Evolutionary conservation across 2,888 invertebrate species (phyloP).

Genomic region (Drosophila putrida): DNA sequence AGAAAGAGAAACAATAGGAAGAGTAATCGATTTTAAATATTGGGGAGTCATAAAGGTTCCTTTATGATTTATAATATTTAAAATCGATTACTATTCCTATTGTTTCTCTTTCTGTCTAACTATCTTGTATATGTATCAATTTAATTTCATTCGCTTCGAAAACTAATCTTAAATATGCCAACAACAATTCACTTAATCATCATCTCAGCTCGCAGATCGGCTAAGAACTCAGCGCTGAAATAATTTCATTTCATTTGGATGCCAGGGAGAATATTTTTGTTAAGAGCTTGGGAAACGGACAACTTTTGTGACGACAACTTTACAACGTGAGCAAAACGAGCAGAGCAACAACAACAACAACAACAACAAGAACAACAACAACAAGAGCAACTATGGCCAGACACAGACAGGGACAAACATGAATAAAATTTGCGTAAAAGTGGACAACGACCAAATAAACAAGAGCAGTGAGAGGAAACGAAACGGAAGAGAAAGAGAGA

Average conservation of each 20-base stretch:
- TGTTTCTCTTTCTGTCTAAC: not conserved
- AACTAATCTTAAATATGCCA: conserved; percentile 26
- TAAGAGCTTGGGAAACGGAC: conserved; percentile 34
- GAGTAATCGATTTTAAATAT: too few relatives aligned
- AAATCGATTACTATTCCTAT: not conserved
- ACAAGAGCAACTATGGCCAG: conserved; percentile 16
- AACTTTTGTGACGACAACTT: conserved; percentile 71
- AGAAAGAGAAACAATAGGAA: too few relatives aligned
- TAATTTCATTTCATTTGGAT: conserved; percentile 59
- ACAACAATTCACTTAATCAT: conserved; percentile 49
- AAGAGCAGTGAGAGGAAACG: conserved; percentile 26
- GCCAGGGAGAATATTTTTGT: conserved; percentile 44
- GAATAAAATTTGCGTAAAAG: conserved; percentile 79
- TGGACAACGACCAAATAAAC: conserved; percentile 69
- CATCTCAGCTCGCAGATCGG: conserved; percentile 41
- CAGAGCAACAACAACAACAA: conserved; percentile 27
- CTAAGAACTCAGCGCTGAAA: conserved; percentile 49
- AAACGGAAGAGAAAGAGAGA: conserved; percentile 18
- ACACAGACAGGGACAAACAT: conserved; percentile 61
- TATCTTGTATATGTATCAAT: not conserved
- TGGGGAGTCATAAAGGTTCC: too few relatives aligned
- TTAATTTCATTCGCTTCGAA: conserved; percentile 1
- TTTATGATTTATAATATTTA: not conserved
- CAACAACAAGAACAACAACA: conserved; percentile 10
- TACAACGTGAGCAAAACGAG: conserved; percentile 63